Conservation (phyloP, 2,113 vertebrate genomes). For the Phaetusa simplex region DNA sequence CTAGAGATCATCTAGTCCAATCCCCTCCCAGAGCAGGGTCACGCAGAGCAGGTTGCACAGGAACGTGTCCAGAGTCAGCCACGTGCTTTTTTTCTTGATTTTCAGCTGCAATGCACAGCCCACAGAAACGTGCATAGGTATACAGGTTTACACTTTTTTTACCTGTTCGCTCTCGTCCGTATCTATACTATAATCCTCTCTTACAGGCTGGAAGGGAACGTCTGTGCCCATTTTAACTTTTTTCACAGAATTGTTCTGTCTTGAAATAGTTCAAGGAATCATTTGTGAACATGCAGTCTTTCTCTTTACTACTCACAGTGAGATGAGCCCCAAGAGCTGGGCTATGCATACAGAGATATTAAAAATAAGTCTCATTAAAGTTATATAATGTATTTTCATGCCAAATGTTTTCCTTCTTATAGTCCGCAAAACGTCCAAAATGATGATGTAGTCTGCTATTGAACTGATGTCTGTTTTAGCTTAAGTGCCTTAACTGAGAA, state of each 20-base stretch:
- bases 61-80: background rate
- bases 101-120: background rate
- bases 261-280: background rate
- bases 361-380: background rate
- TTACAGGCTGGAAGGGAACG: background rate
- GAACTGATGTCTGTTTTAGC: background rate
- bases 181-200: background rate
- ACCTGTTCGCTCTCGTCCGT: rapidly evolving
- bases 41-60: too few species aligned
- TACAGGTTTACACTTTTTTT: background rate
- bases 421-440: background rate
- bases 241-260: background rate
- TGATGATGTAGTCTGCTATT: background rate
- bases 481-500: background rate
- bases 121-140: background rate
- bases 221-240: background rate
- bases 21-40: too few species aligned
- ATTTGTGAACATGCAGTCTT: background rate
- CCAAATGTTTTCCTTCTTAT: background rate
- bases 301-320: background rate
- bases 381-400: background rate
- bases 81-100: background rate
- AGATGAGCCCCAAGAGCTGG: background rate
- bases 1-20: too few species aligned
- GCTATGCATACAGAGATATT: background rate